These are phyloP conservation scores for Trisateles emortualis DNA, from an alignment of 2,888 invertebrate genomes.

Conservation along the genomic window DNA sequence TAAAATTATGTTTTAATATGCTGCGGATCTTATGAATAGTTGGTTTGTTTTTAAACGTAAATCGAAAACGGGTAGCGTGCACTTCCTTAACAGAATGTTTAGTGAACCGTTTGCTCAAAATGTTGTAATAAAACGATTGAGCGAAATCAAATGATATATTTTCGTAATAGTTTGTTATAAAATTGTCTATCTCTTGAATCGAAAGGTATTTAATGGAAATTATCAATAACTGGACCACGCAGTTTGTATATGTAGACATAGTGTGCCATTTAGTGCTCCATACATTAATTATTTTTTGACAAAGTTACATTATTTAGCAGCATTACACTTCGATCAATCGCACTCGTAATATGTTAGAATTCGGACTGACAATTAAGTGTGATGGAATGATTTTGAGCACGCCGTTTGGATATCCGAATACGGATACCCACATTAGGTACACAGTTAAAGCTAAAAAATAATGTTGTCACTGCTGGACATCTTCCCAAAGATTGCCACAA, in stretches of 20 bases:
- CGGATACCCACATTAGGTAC: too few species aligned
- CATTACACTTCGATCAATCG: too few species aligned
- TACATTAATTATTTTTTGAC: slow-evolving; percentile 8
- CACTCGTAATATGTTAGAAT: too few species aligned
- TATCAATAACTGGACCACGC: slow-evolving; percentile 67
- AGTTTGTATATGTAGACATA: slow-evolving; percentile 48
- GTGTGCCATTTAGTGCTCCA: slow-evolving; percentile 55
- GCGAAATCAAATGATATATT: slow-evolving; percentile 61
- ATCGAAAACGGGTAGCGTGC: slow-evolving; percentile 57
- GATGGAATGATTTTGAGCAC: too few species aligned
- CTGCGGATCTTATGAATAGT: slow-evolving; percentile 68
- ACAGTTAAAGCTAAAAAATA: too few species aligned
- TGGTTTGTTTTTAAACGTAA: slow-evolving; percentile 33
- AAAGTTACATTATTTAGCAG: not conserved
- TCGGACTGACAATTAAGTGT: too few species aligned
- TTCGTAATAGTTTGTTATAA: slow-evolving; percentile 65
- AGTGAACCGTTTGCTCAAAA: slow-evolving; percentile 54
- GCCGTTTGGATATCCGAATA: too few species aligned
- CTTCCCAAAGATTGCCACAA: too few species aligned
- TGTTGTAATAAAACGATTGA: slow-evolving; percentile 36
- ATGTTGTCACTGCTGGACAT: too few species aligned
- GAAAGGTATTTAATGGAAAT: slow-evolving; percentile 52
- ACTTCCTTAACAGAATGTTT: slow-evolving; percentile 53
- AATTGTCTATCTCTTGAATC: slow-evolving; percentile 59
- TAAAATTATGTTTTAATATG: slow-evolving; percentile 48